Evolutionary conservation across 2,113 vertebrate species (phyloP).

Genomic region (Equus quagga): DNA sequence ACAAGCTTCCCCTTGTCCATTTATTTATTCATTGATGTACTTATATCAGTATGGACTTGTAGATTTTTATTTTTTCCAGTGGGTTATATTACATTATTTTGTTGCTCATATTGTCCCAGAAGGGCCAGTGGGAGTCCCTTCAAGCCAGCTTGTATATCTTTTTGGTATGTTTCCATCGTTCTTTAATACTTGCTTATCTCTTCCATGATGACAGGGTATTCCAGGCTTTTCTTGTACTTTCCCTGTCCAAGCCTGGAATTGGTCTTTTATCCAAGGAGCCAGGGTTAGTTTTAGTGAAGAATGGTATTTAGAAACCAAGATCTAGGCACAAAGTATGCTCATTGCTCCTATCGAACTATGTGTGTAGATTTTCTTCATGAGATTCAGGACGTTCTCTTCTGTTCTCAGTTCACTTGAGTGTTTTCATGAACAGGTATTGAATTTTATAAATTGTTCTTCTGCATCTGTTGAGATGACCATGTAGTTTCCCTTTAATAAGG

Average conservation of each 20-base stretch:
- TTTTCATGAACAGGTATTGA: background rate
- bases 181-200: background rate
- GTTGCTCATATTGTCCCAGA: background rate
- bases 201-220: background rate
- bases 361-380: background rate
- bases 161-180: background rate
- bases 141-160: background rate
- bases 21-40: background rate
- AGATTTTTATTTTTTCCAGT: slow-evolving; percentile 16
- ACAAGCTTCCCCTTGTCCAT: background rate
- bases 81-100: background rate
- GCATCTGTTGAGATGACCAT: background rate
- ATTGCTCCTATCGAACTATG: background rate
- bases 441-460: slow-evolving; percentile 33
- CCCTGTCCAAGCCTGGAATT: background rate
- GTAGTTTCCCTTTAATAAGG: background rate
- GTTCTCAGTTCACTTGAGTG: background rate
- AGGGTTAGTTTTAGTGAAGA: slow-evolving; percentile 13
- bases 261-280: background rate
- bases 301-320: background rate
- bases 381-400: background rate
- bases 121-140: background rate
- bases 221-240: background rate
- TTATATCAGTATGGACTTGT: background rate
- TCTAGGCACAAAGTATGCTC: background rate